Evolutionary conservation across 1,140 invertebrate species (phyloP).

Genomic region (Ceratosolen fusciceps): DNA sequence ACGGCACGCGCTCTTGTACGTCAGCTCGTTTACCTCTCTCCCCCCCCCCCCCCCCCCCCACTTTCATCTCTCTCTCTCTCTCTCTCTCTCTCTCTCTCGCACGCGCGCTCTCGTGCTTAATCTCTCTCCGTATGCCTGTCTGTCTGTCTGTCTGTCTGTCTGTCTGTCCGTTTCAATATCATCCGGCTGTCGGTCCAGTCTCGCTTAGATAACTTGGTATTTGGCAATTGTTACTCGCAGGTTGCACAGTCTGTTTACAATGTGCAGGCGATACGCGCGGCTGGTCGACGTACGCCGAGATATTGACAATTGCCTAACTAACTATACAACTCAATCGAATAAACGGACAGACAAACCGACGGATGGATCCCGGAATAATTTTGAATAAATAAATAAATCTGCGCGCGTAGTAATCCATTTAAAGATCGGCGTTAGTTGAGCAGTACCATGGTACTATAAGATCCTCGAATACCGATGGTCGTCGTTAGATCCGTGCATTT

Average conservation of each 20-base stretch:
- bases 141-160: no score
- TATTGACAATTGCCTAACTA: background rate
- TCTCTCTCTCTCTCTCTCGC: no score
- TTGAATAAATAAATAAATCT: no score
- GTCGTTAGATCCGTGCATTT: no score
- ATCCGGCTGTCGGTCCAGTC: background rate
- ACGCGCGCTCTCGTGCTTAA: no score
- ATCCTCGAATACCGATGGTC: no score
- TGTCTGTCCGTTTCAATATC: no score
- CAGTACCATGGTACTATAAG: no score
- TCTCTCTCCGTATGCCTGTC: no score
- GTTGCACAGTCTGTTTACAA: background rate
- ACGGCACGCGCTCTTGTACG: background rate
- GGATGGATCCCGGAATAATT: background rate
- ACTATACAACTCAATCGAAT: background rate
- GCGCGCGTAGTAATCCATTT: no score
- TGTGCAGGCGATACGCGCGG: background rate
- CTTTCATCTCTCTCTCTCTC: no score
- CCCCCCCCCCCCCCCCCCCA: background rate
- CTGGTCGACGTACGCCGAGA: background rate
- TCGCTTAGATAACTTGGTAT: background rate
- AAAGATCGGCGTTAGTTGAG: no score
- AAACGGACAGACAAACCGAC: background rate
- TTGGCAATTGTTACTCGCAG: conserved; percentile 14
- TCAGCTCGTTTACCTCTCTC: background rate